Base-by-base conservation (phyloP, 2,797 vertebrate species). In the Siniperca obscura region DNA sequence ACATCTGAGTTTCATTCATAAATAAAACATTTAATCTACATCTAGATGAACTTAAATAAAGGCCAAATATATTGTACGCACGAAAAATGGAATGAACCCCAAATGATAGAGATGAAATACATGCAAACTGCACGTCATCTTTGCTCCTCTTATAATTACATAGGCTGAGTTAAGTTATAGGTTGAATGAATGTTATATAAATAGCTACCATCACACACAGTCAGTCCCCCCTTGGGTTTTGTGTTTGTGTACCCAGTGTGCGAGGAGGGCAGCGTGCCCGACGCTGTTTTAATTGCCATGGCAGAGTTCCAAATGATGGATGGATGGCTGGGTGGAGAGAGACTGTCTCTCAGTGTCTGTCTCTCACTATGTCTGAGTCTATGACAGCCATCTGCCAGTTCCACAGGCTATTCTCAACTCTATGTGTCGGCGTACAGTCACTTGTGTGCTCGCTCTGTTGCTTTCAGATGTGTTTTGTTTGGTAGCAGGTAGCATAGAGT, bases 351-450 rank as follows among this genome's bases (percentile, higher is more conserved):
- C 72, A 75, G 70, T 48, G 56, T 86, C 86, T 50, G 67, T 73
- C 72, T 85, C 80, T 86, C 80, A 3, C 82, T 64, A 70, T 82
- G 85, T 90, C 82, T 38, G 85, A 90, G 87, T 88, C 34, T 73
- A 88, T 89, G 93, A 85, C 90, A 86, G 91, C 92, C 94, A 92
- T 94, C 93, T 94, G 92, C 92, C 85, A 78, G 70, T 90, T 90
- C 91, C 86, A 87, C 56, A 2, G 89, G 83, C 89, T 87, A 76
- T 86, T 89, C 78, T 84, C 82, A 72, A 56, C 36, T 16, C 69
- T 60, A 62, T 69, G 70, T 74, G 50, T 74, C 48, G 25, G 57
- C 3, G 13, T 57, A 52, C 64, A 66, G 70, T 62, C 71, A 48
- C 48, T 76, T 40, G 69, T 71, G 69, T 48, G 36, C 71, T 84